Percentiles rank a stretch among this genome's conserved stretches.
Conservation (phyloP, 2,113 vertebrate species). For the Mus pahari region DNA sequence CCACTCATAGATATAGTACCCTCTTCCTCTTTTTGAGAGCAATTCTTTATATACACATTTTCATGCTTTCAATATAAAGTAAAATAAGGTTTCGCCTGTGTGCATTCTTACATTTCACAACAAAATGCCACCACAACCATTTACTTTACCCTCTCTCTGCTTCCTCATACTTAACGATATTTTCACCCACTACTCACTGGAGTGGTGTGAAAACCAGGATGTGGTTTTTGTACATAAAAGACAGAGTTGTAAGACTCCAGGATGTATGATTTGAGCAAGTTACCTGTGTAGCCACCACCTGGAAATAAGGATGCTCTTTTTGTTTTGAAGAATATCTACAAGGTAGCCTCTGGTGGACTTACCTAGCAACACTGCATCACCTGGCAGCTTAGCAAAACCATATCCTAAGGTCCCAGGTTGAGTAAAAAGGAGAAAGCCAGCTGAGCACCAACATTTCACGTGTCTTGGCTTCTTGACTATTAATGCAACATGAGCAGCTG, state of each 20-base stretch:
- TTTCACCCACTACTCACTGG: background rate
- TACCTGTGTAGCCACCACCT: background rate
- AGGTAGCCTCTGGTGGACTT: background rate
- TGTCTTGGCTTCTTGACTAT: background rate
- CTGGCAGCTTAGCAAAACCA: too few species aligned
- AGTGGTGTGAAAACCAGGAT: background rate
- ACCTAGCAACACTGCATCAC: background rate
- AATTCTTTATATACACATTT: background rate
- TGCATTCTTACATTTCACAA: slow-evolving; percentile 14
- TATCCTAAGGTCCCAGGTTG: background rate
- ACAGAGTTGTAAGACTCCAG: background rate
- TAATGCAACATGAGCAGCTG: background rate
- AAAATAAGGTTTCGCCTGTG: background rate
- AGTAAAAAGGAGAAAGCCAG: background rate
- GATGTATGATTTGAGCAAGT: background rate
- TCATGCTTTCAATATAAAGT: background rate
- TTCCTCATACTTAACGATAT: background rate
- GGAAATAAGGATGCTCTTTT: background rate
- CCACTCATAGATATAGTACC: background rate
- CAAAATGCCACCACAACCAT: background rate
- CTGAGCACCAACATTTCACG: background rate
- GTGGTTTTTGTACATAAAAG: background rate
- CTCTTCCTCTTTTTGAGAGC: background rate
- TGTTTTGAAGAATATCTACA: background rate
- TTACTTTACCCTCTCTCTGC: background rate